A percentile compares a stretch with the other conserved stretches of the same genome.
Evolutionary conservation across 2,113 vertebrate genomes (phyloP).

Genomic region (Felis catus): F.catus_Fca126_mat1.0 CM031411.1:43773001-43773500

Average conservation of each 20-base stretch:
- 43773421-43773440: slow-evolving; percentile 44
- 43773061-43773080: not conserved
- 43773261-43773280: not conserved
- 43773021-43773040: slow-evolving; percentile 3
- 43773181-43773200: slow-evolving; percentile 30
- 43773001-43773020: slow-evolving; percentile 8
- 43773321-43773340: not conserved
- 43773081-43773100: not conserved
- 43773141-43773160: slow-evolving; percentile 15
- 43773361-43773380: slow-evolving; percentile 2
- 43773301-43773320: not conserved
- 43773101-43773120: slow-evolving; percentile 13
- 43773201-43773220: not conserved
- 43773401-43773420: slow-evolving; percentile 55
- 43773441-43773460: slow-evolving; percentile 57
- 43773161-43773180: slow-evolving; percentile 22
- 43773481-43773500: slow-evolving; percentile 55
- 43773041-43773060: not conserved
- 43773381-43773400: slow-evolving; percentile 38
- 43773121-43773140: slow-evolving; percentile 14
- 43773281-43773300: not conserved
- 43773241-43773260: slow-evolving; percentile 14
- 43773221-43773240: slow-evolving; percentile 12
- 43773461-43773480: slow-evolving; percentile 73
- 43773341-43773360: not conserved